Base-by-base conservation (phyloP, 1,140 invertebrate species). In the Dermatophagoides farinae region DNA sequence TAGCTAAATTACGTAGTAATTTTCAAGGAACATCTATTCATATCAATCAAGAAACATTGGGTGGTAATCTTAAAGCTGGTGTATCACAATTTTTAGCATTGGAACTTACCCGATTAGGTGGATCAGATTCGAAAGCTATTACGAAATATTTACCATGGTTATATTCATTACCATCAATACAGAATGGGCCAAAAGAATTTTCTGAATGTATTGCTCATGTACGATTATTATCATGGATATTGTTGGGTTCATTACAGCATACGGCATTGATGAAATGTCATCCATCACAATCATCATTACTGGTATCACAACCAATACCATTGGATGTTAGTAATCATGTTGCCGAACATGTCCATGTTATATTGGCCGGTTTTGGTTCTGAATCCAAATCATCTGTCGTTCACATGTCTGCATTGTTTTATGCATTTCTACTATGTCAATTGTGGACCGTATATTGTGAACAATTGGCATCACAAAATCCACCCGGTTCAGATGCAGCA, bases 371-470 rank as follows among this genome's bases (percentile, higher is more conserved):
- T 12, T 98, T 97, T 78, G 88, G 89, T 41, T 93, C 97, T 72
- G 89, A 95, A 69, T 85, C 85, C 6, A 95, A 92, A 74, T 78
- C 83, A 6, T 86, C 83, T 6, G 80, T 89, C 0, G 76, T 87
- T 38, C 89, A 97, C 69, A 95, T 97, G 89, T 91, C 87, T 43
- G 79, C 79, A 8, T 68, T 82, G 5, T 82, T 80, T 68, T 79
- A 82, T 72, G 78, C 80, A 6, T 82, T 82, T 68, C 78, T 81
- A 62, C 70, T 82, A 5, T 82, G 79, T 67, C 79, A 78, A 80
- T 74, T 98, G 50, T 99, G 95, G 95, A 98, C 93, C 0, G 82
- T 98, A 65, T 99, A 98, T 71, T 81, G 97, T 70, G 95, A 97
- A 72, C 85, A 89, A 73, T 76, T 84, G 62, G 82, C 88, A 6